Conservation (phyloP, 2,888 invertebrate species). For the Ormyrus thymus region DNA sequence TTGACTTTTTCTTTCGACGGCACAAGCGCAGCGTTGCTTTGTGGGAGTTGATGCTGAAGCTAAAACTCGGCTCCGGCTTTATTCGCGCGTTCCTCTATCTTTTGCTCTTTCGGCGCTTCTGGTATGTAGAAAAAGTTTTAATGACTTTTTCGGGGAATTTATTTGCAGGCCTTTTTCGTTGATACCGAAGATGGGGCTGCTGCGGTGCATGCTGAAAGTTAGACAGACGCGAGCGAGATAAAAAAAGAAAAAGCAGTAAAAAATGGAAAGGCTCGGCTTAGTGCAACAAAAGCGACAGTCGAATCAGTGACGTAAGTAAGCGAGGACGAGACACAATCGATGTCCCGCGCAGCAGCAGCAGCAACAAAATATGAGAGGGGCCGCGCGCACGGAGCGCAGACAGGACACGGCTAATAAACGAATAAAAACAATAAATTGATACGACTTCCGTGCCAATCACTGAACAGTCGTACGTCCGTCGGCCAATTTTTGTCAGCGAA, state of each 20-base stretch:
- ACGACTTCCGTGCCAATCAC: slow-evolving; percentile 46
- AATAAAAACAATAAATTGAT: slow-evolving; percentile 14
- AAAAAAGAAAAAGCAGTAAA: neutral
- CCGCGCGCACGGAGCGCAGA: neutral
- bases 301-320: slow-evolving; percentile 8
- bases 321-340: neutral
- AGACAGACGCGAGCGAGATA: neutral
- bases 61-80: no score
- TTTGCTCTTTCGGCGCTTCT: no score
- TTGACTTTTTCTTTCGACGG: no score
- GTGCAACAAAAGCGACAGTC: neutral
- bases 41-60: no score
- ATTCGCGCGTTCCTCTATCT: no score
- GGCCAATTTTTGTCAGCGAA: slow-evolving; percentile 5
- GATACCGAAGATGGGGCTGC: no score
- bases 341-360: neutral
- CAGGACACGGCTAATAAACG: neutral
- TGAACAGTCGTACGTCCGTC: slow-evolving; percentile 41
- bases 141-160: no score
- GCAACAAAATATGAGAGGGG: neutral
- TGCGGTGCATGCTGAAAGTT: neutral
- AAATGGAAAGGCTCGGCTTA: slow-evolving; percentile 7
- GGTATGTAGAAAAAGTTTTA: no score
- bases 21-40: no score
- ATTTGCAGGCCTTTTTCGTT: no score